These are phyloP conservation scores for Callyntrura sp. DNA, from an alignment of 2,888 invertebrate genomes.

Conservation along the genomic window DNA sequence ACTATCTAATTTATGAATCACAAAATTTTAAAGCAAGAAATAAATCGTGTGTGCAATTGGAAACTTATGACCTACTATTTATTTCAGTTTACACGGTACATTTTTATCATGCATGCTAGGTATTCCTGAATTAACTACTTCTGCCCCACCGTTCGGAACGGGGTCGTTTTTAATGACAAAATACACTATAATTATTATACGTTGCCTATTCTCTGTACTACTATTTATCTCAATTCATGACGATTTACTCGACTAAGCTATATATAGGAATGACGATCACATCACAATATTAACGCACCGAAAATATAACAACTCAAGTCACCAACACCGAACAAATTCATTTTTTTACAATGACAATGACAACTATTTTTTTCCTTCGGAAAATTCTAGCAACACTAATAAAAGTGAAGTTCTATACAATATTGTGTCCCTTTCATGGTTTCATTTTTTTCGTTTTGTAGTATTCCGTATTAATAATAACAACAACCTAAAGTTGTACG, in stretches of 20 bases:
- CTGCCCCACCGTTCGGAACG: not conserved
- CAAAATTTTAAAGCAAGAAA: too few relatives aligned
- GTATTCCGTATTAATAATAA: not conserved
- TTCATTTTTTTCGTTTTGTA: not conserved
- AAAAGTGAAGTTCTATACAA: not conserved
- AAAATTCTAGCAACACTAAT: slow-evolving; percentile 1
- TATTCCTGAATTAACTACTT: too few relatives aligned
- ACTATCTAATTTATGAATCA: too few relatives aligned
- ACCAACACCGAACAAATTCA: not conserved
- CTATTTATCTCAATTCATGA: not conserved
- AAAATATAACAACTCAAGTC: slow-evolving; percentile 25
- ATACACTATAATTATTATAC: not conserved
- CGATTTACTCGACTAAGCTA: not conserved
- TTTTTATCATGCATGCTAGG: too few relatives aligned
- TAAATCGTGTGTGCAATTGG: too few relatives aligned
- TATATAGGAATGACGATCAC: slow-evolving; percentile 29
- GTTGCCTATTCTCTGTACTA: too few relatives aligned
- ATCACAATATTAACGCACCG: slow-evolving; percentile 53
- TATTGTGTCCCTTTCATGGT: slow-evolving; percentile 34
- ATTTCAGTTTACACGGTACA: too few relatives aligned
- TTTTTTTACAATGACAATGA: not conserved
- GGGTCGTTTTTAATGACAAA: not conserved
- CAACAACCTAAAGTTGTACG: slow-evolving; percentile 31
- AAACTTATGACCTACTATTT: too few relatives aligned
- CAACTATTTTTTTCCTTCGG: not conserved